Evolutionary conservation across 1,140 invertebrate species (phyloP), one percentile per base, ranked within the genome.

Genomic region (Leptoteleia sp.): DNA sequence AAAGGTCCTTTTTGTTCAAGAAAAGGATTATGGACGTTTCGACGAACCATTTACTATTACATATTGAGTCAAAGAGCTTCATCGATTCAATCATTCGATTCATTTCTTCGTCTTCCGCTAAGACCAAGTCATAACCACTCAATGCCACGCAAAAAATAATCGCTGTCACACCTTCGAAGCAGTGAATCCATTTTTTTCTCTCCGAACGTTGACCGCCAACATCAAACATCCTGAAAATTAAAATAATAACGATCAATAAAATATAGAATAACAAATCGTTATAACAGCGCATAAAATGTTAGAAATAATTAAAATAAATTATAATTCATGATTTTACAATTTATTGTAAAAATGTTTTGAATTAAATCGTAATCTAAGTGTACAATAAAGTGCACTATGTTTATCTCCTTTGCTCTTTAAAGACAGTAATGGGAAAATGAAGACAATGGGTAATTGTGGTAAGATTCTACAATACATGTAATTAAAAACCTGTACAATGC

Each of bases 11-110:
- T 84, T 99, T 99, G 89, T 99, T 99, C 16, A 99, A 91, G 89
- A 99, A 99, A 42, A 99, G 91, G 84, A 98, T 98, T 73, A 98
- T 98, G n/a, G 97, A 98, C 9, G 97, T 98, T 82, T 98, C 96
- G 48, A 96, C 95, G 87, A 98, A 98, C 97, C 97, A 99, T 90
- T 98, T 98, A 87, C 97, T 98, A 90, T 98, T 98, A 88, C 97
- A 99, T 84, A 99, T 99, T 1, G 95, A 96, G 90, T 99, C 97
- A 89, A 98, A 98, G 22, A 98, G 89, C 87, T 98, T 98, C 91
- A 98, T 93, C 40, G 96, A 97, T 88, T 98, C 97, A 83, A 97
- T 96, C 94, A 95, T 95, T 45, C 94, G 91, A 88, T 95, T 95
- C 92, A 86, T 87, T 75, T 87, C 86, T 50, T 89, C 85, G 31